These are phyloP conservation scores for Myiotriccus ornatus DNA, from an alignment of 2,797 vertebrate genomes.

Conservation along the genomic window DNA sequence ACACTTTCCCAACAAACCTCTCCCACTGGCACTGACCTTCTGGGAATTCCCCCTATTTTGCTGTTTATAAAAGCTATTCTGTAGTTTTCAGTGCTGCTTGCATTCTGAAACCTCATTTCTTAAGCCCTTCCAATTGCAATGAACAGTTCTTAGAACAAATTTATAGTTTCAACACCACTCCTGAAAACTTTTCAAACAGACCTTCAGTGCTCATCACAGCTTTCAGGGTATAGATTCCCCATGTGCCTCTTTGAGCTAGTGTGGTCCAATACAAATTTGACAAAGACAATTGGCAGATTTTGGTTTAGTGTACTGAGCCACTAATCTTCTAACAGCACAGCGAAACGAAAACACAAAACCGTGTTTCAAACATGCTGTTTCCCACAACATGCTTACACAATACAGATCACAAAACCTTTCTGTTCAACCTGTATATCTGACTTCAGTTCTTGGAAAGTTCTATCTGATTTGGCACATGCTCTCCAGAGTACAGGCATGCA, in stretches of 20 bases:
- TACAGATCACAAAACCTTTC: background rate
- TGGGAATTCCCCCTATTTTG: background rate
- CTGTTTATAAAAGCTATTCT: background rate
- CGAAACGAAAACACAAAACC: background rate
- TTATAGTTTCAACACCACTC: background rate
- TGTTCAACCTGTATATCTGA: background rate
- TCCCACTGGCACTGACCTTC: background rate
- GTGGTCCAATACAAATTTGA: background rate
- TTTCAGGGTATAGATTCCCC: background rate
- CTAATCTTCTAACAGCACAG: background rate
- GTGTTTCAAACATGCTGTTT: background rate
- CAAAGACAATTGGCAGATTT: background rate
- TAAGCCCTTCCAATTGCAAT: background rate
- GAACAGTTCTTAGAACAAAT: background rate
- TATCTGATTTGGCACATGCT: background rate
- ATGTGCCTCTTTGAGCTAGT: background rate
- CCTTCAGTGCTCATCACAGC: background rate
- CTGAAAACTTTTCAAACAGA: background rate
- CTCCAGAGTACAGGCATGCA: background rate
- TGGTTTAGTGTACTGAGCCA: background rate
- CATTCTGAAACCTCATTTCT: background rate
- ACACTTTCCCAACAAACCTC: background rate
- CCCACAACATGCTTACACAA: background rate
- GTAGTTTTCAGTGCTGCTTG: background rate
- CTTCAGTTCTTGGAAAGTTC: background rate